Conservation (phyloP, 2,797 vertebrate species). For the Artibeus lituratus region DNA sequence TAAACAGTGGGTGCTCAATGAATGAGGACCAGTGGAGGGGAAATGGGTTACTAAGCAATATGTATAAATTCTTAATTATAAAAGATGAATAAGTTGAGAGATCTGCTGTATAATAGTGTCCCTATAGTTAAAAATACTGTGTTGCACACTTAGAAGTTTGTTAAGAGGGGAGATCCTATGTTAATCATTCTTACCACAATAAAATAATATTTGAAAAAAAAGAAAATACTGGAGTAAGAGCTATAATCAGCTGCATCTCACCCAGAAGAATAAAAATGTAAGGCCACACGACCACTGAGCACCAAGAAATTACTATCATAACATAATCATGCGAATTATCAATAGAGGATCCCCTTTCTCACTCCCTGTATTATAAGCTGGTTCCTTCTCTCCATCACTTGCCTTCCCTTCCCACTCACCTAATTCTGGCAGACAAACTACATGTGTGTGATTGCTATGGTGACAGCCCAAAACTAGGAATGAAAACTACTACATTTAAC, state of each 20-base stretch:
- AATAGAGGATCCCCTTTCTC: background rate
- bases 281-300: background rate
- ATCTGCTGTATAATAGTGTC: background rate
- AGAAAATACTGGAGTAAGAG: background rate
- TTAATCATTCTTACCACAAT: background rate
- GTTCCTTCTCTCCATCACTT: background rate
- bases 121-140: background rate
- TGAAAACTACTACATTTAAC: background rate
- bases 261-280: background rate
- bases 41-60: background rate
- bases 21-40: background rate
- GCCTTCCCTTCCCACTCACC: background rate
- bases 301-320: background rate
- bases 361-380: background rate
- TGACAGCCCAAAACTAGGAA: background rate
- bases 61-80: background rate
- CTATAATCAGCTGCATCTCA: background rate
- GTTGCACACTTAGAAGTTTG: background rate
- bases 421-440: background rate
- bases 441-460: background rate
- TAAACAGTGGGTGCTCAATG: background rate
- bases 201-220: background rate
- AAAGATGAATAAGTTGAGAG: background rate
- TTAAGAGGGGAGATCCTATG: background rate
- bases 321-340: background rate